Evolutionary conservation across 1,140 invertebrate genomes (phyloP).

Genomic region (Hyles vespertilio): DNA sequence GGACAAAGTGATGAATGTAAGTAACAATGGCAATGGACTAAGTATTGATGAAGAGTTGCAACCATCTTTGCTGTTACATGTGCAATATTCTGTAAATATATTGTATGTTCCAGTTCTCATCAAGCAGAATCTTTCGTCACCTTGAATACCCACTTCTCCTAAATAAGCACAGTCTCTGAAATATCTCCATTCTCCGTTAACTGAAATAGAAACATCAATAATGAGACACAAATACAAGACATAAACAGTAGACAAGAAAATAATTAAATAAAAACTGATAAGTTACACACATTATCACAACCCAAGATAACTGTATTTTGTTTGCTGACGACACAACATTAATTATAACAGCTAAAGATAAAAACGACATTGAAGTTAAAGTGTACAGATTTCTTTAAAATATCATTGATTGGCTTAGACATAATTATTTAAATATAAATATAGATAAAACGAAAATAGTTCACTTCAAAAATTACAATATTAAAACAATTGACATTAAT

Average conservation of each 20-base stretch:
- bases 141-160: slow-evolving; percentile 91
- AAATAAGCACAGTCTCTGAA: slow-evolving; percentile 92
- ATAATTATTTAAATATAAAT: background rate
- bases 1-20: slow-evolving; percentile 3
- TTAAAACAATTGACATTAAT: too few relatives aligned
- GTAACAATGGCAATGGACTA: slow-evolving; percentile 34
- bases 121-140: slow-evolving; percentile 93
- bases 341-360: too few relatives aligned
- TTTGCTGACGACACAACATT: too few relatives aligned
- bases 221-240: background rate
- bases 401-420: too few relatives aligned
- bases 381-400: too few relatives aligned
- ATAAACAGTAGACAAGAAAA: background rate
- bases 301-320: too few relatives aligned
- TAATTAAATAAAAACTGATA: too few relatives aligned
- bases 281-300: too few relatives aligned
- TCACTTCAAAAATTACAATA: too few relatives aligned
- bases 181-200: slow-evolving; percentile 93
- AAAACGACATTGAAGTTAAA: too few relatives aligned
- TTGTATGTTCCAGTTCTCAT: slow-evolving; percentile 95
- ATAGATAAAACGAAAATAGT: background rate
- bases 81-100: slow-evolving; percentile 95
- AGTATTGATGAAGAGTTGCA: slow-evolving; percentile 81
- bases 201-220: slow-evolving; percentile 71
- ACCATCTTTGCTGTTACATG: slow-evolving; percentile 94